phyloP scores from a whole-genome alignment of 2,888 invertebrate species.

The Drosophila robusta region DNA sequence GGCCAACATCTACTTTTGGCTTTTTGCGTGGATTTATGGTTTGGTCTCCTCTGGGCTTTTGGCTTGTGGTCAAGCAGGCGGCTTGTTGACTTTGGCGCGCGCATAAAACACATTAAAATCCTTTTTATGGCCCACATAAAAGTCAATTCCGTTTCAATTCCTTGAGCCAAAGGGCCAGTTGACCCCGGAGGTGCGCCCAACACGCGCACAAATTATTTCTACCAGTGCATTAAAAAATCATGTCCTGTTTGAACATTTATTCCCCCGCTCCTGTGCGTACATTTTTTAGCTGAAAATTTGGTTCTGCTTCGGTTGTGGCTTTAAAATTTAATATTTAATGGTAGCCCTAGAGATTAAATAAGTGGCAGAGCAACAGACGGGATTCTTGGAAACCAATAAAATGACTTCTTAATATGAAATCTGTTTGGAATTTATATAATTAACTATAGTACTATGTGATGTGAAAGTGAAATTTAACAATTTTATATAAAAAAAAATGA shows the following conservation, averaged over 20 bases:
- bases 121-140: slow-evolving; percentile 70
- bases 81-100: slow-evolving; percentile 49
- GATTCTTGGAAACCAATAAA: not conserved
- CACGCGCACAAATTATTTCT: slow-evolving; percentile 33
- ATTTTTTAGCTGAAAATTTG: not conserved
- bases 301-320: not conserved
- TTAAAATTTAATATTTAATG: slow-evolving; percentile 32
- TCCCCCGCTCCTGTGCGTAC: not conserved
- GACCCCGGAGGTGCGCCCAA: slow-evolving; percentile 55
- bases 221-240: slow-evolving; percentile 61
- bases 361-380: not conserved
- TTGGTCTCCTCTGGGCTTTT: slow-evolving; percentile 31
- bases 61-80: slow-evolving; percentile 31
- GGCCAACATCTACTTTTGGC: slow-evolving; percentile 25
- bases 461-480: too few species aligned
- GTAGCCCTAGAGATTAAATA: slow-evolving; percentile 4
- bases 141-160: slow-evolving; percentile 67
- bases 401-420: not conserved
- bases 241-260: slow-evolving; percentile 26
- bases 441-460: not conserved
- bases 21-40: slow-evolving; percentile 61
- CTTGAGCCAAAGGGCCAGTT: slow-evolving; percentile 41
- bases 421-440: not conserved
- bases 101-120: slow-evolving; percentile 75
- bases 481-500: too few species aligned